phyloP scores from a whole-genome alignment of 2,888 invertebrate species.

The Unio pictorum region DNA sequence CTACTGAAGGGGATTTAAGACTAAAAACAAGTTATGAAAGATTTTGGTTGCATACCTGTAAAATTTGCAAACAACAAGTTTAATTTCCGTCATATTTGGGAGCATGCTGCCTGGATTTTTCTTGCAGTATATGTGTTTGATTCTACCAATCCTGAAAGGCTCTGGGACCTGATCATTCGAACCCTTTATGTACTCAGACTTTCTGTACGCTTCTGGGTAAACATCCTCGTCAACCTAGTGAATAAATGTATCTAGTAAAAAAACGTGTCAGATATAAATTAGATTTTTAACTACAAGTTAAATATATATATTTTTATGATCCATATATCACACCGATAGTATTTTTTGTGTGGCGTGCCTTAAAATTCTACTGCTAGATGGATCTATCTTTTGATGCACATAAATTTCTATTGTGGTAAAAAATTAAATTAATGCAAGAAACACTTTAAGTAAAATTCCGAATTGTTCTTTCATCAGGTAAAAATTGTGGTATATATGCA shows the following conservation, averaged over 20 bases:
- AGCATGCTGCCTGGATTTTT: slow-evolving; percentile 71
- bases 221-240: slow-evolving; percentile 77
- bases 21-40: not conserved
- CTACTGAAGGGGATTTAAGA: not conserved
- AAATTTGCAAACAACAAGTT: slow-evolving; percentile 80
- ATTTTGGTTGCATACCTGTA: slow-evolving; percentile 58
- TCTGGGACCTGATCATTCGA: slow-evolving; percentile 82
- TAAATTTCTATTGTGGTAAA: too few relatives aligned
- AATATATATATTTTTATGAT: too few relatives aligned
- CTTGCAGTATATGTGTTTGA: slow-evolving; percentile 78
- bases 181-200: slow-evolving; percentile 81
- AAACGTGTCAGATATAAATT: not conserved
- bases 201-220: slow-evolving; percentile 87
- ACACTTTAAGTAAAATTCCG: too few relatives aligned
- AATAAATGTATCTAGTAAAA: not conserved
- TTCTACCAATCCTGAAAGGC: slow-evolving; percentile 83
- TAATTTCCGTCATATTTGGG: slow-evolving; percentile 77
- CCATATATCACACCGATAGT: too few relatives aligned
- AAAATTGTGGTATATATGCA: too few relatives aligned
- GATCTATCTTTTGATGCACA: too few relatives aligned
- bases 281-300: too few relatives aligned
- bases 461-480: too few relatives aligned
- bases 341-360: too few relatives aligned
- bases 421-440: too few relatives aligned
- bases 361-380: too few relatives aligned